phyloP scores from a whole-genome alignment of 2,113 vertebrate genomes.

The Oostethus manadensis region DNA sequence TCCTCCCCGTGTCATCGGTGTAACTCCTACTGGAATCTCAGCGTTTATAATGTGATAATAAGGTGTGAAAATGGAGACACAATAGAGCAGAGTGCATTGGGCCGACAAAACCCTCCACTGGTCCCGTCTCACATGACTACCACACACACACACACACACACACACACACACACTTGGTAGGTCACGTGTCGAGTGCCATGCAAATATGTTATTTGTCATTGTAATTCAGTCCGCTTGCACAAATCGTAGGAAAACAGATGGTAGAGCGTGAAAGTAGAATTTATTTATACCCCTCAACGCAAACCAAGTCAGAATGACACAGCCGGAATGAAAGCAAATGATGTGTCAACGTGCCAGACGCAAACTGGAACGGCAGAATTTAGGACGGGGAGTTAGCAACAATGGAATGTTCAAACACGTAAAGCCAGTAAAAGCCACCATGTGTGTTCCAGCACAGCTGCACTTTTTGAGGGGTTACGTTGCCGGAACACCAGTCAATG shows the following conservation, averaged over 20 bases:
- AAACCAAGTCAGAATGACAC: background rate
- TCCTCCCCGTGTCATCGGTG: conserved; percentile 53
- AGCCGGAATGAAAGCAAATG: background rate
- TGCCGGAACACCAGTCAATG: too few species aligned
- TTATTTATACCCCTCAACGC: background rate
- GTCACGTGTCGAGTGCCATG: conserved; percentile 5
- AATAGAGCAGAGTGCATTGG: conserved; percentile 70
- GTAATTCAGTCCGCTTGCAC: conserved; percentile 1
- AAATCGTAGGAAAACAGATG: background rate
- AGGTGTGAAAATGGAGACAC: conserved; percentile 78
- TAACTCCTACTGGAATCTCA: conserved; percentile 62
- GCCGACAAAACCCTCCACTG: conserved; percentile 51
- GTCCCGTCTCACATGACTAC: conserved; percentile 44
- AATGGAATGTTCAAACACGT: background rate
- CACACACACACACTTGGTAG: background rate
- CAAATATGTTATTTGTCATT: background rate
- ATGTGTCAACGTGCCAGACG: background rate
- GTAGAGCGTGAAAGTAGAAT: background rate
- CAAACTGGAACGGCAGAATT: background rate
- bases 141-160: background rate
- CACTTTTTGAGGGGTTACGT: too few species aligned
- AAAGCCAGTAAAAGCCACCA: too few species aligned
- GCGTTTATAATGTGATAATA: conserved; percentile 80
- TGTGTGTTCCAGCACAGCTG: too few species aligned
- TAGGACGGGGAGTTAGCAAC: too few species aligned